These are phyloP conservation scores for Hypomesus transpacificus DNA, from an alignment of 2,113 vertebrate genomes.

Conservation along the genomic window DNA sequence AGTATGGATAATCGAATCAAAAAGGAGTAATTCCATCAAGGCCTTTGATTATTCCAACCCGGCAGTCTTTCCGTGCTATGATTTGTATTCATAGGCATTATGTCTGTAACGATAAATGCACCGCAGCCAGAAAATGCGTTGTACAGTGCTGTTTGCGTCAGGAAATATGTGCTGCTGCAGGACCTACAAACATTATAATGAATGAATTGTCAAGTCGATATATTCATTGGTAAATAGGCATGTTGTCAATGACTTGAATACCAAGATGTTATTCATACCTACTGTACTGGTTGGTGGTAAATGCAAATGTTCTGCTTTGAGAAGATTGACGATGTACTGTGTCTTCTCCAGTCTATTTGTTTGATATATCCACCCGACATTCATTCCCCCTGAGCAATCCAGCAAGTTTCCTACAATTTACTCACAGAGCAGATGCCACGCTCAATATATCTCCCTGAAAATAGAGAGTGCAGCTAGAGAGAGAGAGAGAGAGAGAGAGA, in stretches of 20 bases:
- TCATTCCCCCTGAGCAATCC: constrained; percentile 47
- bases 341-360: constrained; percentile 51
- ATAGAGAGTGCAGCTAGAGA: constrained; percentile 11
- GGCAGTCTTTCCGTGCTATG: constrained; percentile 13
- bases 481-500: constrained; percentile 21
- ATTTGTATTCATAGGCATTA: neutral
- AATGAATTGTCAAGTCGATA: constrained; percentile 22
- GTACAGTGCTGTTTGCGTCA: neutral
- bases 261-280: constrained; percentile 26
- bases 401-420: constrained; percentile 45
- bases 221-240: constrained; percentile 2
- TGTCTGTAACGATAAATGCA: too few species aligned
- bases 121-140: too few species aligned
- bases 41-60: constrained; percentile 15
- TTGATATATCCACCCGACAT: constrained; percentile 55
- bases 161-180: constrained; percentile 5
- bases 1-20: constrained; percentile 43
- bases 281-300: constrained; percentile 8
- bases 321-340: constrained; percentile 22
- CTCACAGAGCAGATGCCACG: constrained; percentile 43
- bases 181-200: constrained; percentile 24
- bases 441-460: constrained; percentile 39
- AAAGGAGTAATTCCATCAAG: constrained; percentile 20
- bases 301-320: constrained; percentile 43
- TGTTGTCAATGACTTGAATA: constrained; percentile 11